phyloP scores from a whole-genome alignment of 1,140 invertebrate genomes.

The Nasonia longicornis region DNA sequence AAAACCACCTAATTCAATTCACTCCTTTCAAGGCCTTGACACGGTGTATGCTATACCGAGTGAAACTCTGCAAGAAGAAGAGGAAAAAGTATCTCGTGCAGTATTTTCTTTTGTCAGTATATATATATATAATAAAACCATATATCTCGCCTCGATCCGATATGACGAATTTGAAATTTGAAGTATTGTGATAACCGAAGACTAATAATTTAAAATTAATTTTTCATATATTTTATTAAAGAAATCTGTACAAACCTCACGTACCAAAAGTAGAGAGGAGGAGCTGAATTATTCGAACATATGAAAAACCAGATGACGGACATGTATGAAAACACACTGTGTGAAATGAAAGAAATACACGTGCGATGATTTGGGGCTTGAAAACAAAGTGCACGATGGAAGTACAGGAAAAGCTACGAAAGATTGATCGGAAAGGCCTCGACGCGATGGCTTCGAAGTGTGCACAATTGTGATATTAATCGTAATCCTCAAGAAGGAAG shows the following conservation, averaged over 20 bases:
- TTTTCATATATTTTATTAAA: conserved; percentile 9
- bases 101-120: neutral
- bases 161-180: neutral
- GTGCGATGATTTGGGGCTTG: neutral
- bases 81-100: neutral
- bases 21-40: too few species aligned
- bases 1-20: neutral
- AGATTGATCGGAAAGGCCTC: neutral
- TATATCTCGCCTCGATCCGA: neutral
- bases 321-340: neutral
- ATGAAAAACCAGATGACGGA: neutral
- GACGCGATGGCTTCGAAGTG: conserved; percentile 52
- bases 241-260: neutral
- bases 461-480: conserved; percentile 57
- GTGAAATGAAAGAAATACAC: neutral
- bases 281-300: conserved; percentile 1
- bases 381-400: neutral
- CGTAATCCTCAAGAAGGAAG: conserved; percentile 9
- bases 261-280: neutral
- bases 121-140: neutral
- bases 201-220: conserved; percentile 24
- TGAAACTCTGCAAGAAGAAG: neutral
- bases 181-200: conserved; percentile 19
- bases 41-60: too few species aligned
- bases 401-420: neutral